Base-by-base conservation (phyloP, 2,797 vertebrate genomes). In the Danio choprae region DNA sequence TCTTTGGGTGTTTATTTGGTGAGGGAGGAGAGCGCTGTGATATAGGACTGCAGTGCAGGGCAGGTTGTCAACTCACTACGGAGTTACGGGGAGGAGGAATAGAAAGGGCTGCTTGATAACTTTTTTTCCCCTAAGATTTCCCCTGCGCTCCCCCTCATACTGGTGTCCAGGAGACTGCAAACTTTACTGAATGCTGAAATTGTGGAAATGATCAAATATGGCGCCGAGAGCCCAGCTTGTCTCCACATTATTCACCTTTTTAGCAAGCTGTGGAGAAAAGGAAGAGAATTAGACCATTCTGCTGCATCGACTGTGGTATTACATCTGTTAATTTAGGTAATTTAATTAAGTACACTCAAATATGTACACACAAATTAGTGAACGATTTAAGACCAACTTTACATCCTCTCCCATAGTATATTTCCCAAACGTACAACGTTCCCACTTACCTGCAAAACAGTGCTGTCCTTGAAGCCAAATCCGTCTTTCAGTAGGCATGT, bases 221-320 rank as follows among this genome's bases (percentile, higher is more conserved):
- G 97, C 98, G 11, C 98, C 97, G 85, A 99, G 90, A 79, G 97
- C 96, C 98, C 98, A 99, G 89, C 98, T 97, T 1, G 96, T 98
- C 93, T 99, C 98, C 86, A 97, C 94, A n/a, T 98, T 96, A 89
- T 98, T 97, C 85, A 99, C 95, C 90, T 99, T 99, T 92, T 99
- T 99, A 87, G 96, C 89, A 50, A 99, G 92, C 98, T 99, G 89
- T 88, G 71, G 63, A 72, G 81, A 62, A 80, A 64, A 78, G 38
- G 64, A 7, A 59, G 20, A 71, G 59, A 51, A 63, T 59, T 55
- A 1, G 22, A 22, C 74, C 55, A 74, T 53, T 58, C 50, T 48
- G 15, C 22, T 56, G 4, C 51, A 16, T 69, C 59, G 53, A 73
- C 41, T 62, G 58, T 55, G 58, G 10, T 69, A 50, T 46, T 22